phyloP scores from a whole-genome alignment of 2,888 invertebrate genomes.

The Lithophane ornitopus region DNA sequence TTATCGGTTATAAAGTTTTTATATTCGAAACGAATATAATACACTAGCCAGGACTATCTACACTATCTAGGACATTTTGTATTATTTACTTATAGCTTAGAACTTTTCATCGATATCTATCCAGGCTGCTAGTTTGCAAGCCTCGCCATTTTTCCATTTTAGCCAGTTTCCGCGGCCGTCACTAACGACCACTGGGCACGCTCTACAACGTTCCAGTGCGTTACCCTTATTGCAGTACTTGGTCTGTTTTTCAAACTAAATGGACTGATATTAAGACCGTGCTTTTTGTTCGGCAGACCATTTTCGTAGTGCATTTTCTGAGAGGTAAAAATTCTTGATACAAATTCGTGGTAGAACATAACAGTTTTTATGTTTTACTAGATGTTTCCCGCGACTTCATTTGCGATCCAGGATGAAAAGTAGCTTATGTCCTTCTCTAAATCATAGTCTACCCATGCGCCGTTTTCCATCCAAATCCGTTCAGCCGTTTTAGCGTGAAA shows the following conservation, averaged over 20 bases:
- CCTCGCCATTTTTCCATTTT: constrained; percentile 30
- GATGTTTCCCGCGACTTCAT: too few species aligned
- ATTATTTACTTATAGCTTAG: too few species aligned
- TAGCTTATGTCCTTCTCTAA: too few species aligned
- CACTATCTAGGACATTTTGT: too few species aligned
- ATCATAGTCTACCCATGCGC: too few species aligned
- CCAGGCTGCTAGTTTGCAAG: constrained; percentile 1
- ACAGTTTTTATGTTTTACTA: background rate
- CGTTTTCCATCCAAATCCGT: too few species aligned
- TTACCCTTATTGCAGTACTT: constrained; percentile 42
- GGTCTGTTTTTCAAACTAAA: constrained; percentile 43
- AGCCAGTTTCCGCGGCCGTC: constrained; percentile 16
- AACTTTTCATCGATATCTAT: too few species aligned
- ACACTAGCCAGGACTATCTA: too few species aligned
- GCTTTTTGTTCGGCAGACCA: constrained; percentile 10
- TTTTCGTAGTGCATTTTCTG: constrained; percentile 20
- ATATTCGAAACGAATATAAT: too few species aligned
- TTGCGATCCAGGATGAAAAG: too few species aligned
- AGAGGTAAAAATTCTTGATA: constrained; percentile 10
- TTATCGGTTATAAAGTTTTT: too few species aligned
- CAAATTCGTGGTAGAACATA: background rate
- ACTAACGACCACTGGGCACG: constrained; percentile 46
- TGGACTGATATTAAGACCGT: constrained; percentile 27
- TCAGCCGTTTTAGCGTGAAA: too few species aligned
- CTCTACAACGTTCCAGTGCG: constrained; percentile 28